Evolutionary conservation across 2,113 vertebrate species (phyloP).

Genomic region (Oreochromis niloticus): DNA sequence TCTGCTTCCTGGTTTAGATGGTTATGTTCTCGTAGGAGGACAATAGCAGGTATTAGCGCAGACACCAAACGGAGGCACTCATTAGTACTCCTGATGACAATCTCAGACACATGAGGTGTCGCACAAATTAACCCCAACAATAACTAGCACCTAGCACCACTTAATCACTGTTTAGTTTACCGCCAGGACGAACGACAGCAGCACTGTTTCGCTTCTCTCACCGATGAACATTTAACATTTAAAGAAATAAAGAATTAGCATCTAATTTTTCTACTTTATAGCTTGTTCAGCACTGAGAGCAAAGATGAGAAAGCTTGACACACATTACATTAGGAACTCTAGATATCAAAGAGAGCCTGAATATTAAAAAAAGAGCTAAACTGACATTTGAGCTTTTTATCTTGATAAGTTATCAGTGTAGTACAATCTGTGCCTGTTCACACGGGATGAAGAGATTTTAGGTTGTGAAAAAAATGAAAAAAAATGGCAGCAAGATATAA

Average conservation of each 20-base stretch:
- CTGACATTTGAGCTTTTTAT: slow-evolving; percentile 63
- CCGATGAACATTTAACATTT: background rate
- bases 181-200: background rate
- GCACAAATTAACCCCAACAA: slow-evolving; percentile 72
- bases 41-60: slow-evolving; percentile 65
- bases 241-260: background rate
- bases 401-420: slow-evolving; percentile 52
- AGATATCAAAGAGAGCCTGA: slow-evolving; percentile 40
- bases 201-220: background rate
- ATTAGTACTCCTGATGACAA: slow-evolving; percentile 73
- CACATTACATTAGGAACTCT: slow-evolving; percentile 2
- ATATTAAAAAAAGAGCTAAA: slow-evolving; percentile 13
- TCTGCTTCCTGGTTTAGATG: background rate
- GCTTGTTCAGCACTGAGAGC: background rate
- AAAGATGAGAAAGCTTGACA: background rate
- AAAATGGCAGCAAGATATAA: slow-evolving; percentile 35
- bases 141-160: slow-evolving; percentile 61
- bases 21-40: slow-evolving; percentile 37
- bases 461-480: background rate
- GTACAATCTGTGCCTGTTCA: slow-evolving; percentile 50
- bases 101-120: slow-evolving; percentile 66
- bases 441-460: slow-evolving; percentile 42
- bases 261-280: background rate
- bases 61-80: slow-evolving; percentile 67
- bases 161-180: slow-evolving; percentile 55